Base-by-base conservation (phyloP, 2,113 vertebrate genomes). In the Heterocephalus glaber region DNA sequence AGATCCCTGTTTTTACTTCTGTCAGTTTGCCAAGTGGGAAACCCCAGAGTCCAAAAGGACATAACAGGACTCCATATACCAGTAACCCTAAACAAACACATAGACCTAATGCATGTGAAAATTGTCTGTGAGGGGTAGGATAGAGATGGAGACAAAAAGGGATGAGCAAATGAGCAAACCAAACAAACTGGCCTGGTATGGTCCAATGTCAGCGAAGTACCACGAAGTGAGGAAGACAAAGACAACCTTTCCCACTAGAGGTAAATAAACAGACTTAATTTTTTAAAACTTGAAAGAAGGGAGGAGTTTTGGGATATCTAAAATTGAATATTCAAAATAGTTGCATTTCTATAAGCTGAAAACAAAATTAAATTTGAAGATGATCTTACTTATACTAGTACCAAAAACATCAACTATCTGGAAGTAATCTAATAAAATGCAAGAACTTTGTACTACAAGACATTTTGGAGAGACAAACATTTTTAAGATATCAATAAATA, bases 321-420 rank as follows among this genome's bases (percentile, higher is more conserved):
- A 12, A 79, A 60, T 7, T 90, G 38, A 66, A 24, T 63, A 61
- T 85, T 85, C 14, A 84, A 86, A 28, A 77, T 47, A 89, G 61
- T 56, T 76, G 3, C 28, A 81, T 28, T 74, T 93, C 11, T 66
- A 12, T 54, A 56, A 10, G 63, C 17, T n/a, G 86, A 47, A 87
- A 90, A 76, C 8, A 82, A 84, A 65, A 77, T 33, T 65, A 58
- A 47, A 94, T 26, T 83, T 49, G 56, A 92, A 86, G 33, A 52
- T 80, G 13, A 38, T 33, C 20, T 11, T 63, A 66, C 60, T 86
- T 72, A n/a, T 2, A 54, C 16, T 20, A 88, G 28, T n/a, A 35
- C 41, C 30, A 72, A 79, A 20, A 33, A 22, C 74, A 87, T 28
- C 11, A 86, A 92, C 38, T 20, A 70, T 54, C 30, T n/a, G 89